These are phyloP conservation scores for Phataginus tricuspis DNA, from an alignment of 2,797 vertebrate genomes.

Conservation along the genomic window DNA sequence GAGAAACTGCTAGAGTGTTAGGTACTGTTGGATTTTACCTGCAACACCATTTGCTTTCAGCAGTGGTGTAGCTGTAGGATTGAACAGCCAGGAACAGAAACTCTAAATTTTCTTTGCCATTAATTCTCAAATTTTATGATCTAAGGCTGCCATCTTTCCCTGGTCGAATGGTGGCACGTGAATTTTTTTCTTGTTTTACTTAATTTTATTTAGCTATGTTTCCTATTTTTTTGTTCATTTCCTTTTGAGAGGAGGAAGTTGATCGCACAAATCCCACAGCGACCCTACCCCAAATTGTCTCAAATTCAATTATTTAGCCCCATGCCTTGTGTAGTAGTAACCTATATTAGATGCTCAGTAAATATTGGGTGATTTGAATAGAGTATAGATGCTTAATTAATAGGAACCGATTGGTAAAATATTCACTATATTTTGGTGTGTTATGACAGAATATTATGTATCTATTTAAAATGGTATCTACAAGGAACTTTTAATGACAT, in stretches of 20 bases:
- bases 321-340: not conserved
- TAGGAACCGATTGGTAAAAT: not conserved
- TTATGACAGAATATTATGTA: not conserved
- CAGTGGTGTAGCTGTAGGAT: not conserved
- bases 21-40: not conserved
- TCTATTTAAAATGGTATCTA: slow-evolving; percentile 17
- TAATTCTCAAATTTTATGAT: slow-evolving; percentile 26
- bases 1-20: not conserved
- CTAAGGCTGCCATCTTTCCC: not conserved
- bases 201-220: not conserved
- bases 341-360: not conserved
- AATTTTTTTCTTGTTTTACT: not conserved
- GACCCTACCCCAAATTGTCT: not conserved
- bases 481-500: not conserved
- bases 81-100: not conserved
- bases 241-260: not conserved
- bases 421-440: not conserved
- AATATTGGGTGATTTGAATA: not conserved
- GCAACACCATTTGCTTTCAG: not conserved
- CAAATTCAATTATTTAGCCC: not conserved
- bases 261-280: not conserved
- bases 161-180: not conserved
- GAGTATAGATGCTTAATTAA: not conserved
- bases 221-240: not conserved
- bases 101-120: not conserved